Evolutionary conservation across 2,113 vertebrate genomes (phyloP).

Genomic region (Heteronetta atricapilla): DNA sequence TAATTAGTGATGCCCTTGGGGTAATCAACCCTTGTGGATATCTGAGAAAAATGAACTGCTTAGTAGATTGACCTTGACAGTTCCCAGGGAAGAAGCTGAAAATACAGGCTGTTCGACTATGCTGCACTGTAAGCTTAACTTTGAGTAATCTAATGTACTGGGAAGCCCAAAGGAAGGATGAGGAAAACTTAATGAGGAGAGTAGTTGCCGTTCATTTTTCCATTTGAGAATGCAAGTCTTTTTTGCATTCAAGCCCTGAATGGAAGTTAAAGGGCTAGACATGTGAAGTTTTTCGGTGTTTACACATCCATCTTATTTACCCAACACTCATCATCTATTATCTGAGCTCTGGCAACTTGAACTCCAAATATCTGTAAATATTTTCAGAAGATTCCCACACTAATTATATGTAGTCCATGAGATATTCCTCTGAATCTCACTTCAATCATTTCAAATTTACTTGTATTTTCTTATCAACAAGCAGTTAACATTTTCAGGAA

Average conservation of each 20-base stretch:
- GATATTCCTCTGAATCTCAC: neutral
- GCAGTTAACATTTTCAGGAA: neutral
- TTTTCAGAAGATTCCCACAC: neutral
- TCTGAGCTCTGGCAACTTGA: neutral
- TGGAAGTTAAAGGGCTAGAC: neutral
- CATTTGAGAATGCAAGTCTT: neutral
- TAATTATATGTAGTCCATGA: neutral
- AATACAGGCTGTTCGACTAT: slow-evolving; percentile 24
- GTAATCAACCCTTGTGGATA: slow-evolving; percentile 49
- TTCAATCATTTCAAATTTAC: neutral
- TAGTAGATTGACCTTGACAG: slow-evolving; percentile 65
- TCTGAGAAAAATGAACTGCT: slow-evolving; percentile 64
- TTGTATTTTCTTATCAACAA: neutral
- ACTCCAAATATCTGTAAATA: neutral
- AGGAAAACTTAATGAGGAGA: slow-evolving; percentile 3
- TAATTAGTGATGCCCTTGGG: slow-evolving; percentile 62
- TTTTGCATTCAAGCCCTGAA: neutral
- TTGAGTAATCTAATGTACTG: neutral
- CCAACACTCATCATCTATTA: neutral
- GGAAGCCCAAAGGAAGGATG: slow-evolving; percentile 1
- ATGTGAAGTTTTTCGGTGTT: neutral
- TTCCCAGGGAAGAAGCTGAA: slow-evolving; percentile 20
- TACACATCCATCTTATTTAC: neutral
- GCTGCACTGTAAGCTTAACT: neutral
- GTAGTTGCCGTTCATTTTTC: neutral